Evolutionary conservation across 2,113 vertebrate genomes (phyloP).

Genomic region (Argyrosomus japonicus): DNA sequence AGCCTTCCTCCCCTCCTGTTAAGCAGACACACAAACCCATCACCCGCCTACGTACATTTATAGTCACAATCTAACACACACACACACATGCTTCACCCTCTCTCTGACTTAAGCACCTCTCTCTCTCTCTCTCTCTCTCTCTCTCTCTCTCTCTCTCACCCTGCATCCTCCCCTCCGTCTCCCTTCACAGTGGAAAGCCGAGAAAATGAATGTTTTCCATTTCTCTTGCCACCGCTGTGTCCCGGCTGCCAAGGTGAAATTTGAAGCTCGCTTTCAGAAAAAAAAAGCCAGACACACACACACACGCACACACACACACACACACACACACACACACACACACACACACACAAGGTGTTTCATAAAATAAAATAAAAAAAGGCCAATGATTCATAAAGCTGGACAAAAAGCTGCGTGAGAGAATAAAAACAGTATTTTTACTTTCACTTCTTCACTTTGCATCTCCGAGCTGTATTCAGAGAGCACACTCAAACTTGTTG

Average conservation of each 20-base stretch:
- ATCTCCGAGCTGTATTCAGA: slow-evolving; percentile 8
- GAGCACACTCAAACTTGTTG: not conserved
- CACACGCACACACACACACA: not conserved
- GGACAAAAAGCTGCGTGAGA: slow-evolving; percentile 29
- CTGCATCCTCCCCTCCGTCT: slow-evolving; percentile 28
- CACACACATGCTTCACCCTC: slow-evolving; percentile 8
- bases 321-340: not conserved
- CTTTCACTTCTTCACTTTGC: slow-evolving; percentile 21
- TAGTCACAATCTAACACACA: not conserved
- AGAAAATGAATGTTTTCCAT: slow-evolving; percentile 70
- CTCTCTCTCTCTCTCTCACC: slow-evolving; percentile 17
- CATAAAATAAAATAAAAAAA: slow-evolving; percentile 3
- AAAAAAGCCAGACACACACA: slow-evolving; percentile 10
- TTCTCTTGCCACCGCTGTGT: slow-evolving; percentile 37
- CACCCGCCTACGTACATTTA: slow-evolving; percentile 10
- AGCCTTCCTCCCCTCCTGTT: not conserved
- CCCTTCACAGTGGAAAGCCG: slow-evolving; percentile 52
- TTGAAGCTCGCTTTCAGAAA: slow-evolving; percentile 46
- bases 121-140: slow-evolving; percentile 25
- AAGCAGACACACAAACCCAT: slow-evolving; percentile 15
- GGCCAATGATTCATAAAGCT: slow-evolving; percentile 25
- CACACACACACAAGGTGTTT: slow-evolving; percentile 1
- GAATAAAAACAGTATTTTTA: slow-evolving; percentile 26
- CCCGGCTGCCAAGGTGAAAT: slow-evolving; percentile 66
- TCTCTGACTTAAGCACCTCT: slow-evolving; percentile 42